Evolutionary conservation across 2,113 vertebrate genomes (phyloP).

Genomic region (Gorsachius goisagi): DNA sequence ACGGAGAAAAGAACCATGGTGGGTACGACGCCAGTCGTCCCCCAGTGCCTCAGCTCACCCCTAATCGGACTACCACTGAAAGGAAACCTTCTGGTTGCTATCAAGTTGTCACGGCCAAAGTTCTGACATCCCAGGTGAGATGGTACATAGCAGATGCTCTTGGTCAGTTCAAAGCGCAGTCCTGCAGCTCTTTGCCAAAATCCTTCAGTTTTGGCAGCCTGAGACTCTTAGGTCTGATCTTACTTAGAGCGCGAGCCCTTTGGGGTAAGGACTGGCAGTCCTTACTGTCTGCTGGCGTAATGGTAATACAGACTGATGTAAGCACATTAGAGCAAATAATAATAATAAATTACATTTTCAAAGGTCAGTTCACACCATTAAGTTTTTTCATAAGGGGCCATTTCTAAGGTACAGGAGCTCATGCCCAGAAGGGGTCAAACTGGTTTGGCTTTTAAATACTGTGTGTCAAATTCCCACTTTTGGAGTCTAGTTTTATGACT

Average conservation of each 20-base stretch:
- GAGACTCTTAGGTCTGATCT: not conserved
- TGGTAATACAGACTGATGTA: not conserved
- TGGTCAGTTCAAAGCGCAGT: not conserved
- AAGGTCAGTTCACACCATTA: not conserved
- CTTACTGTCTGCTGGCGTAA: not conserved
- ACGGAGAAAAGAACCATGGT: not conserved
- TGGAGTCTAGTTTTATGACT: not conserved
- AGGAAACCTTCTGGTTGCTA: not conserved
- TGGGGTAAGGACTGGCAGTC: not conserved
- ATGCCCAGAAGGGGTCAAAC: not conserved
- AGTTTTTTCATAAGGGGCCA: not conserved
- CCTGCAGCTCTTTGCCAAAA: not conserved
- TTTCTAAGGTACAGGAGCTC: not conserved
- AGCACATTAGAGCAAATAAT: not conserved
- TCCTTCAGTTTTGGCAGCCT: not conserved
- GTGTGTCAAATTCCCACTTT: not conserved
- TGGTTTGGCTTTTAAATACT: not conserved
- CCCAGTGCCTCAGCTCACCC: not conserved
- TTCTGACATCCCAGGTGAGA: not conserved
- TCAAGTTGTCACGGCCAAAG: not conserved
- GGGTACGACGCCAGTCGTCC: fast-evolving
- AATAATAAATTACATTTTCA: not conserved
- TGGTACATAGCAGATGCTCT: not conserved
- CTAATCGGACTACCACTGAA: not conserved
- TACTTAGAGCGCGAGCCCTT: not conserved